A percentile compares a stretch with the other conserved stretches of the same genome.
Conservation (phyloP, 2,888 invertebrate genomes). For the Caenorhabditis sinica region DNA sequence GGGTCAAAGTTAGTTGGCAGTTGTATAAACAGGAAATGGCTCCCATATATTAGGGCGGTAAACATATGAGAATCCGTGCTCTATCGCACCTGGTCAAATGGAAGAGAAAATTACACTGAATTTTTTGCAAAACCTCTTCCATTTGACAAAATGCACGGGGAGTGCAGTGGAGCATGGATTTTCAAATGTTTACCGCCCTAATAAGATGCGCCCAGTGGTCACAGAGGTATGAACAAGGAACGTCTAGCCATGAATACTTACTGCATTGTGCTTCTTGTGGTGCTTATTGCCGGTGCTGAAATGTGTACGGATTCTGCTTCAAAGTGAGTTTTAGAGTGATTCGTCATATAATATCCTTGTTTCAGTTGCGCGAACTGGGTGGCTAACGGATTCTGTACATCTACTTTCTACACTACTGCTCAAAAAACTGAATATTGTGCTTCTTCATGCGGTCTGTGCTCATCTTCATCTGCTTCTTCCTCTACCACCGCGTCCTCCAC, state of each 20-base stretch:
- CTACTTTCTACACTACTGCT: conserved; percentile 37
- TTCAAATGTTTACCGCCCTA: too few relatives aligned
- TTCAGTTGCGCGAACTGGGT: conserved; percentile 52
- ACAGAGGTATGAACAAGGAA: conserved; percentile 21
- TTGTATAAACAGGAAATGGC: conserved; percentile 28
- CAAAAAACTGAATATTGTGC: conserved; percentile 36
- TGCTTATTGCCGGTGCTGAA: conserved; percentile 20
- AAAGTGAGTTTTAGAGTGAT: conserved; percentile 18
- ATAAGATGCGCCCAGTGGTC: conserved; percentile 26
- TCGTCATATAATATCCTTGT: not conserved
- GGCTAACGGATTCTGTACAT: conserved; percentile 36
- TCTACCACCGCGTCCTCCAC: conserved; percentile 7
- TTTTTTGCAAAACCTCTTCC: too few relatives aligned
- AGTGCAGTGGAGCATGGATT: too few relatives aligned
- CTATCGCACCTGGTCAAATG: too few relatives aligned
- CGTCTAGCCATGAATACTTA: conserved; percentile 22
- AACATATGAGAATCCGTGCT: too few relatives aligned
- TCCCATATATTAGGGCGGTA: too few relatives aligned
- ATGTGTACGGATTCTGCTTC: conserved; percentile 31
- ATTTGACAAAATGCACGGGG: too few relatives aligned
- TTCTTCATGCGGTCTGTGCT: not conserved
- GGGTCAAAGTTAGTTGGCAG: conserved; percentile 35
- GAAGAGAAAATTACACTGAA: too few relatives aligned
- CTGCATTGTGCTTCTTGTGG: not conserved
- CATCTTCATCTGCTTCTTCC: conserved; percentile 12